Percentiles rank a stretch among this genome's conserved stretches.
phyloP scores from a whole-genome alignment of 2,797 vertebrate species.

The Gambusia yucatana region DNA sequence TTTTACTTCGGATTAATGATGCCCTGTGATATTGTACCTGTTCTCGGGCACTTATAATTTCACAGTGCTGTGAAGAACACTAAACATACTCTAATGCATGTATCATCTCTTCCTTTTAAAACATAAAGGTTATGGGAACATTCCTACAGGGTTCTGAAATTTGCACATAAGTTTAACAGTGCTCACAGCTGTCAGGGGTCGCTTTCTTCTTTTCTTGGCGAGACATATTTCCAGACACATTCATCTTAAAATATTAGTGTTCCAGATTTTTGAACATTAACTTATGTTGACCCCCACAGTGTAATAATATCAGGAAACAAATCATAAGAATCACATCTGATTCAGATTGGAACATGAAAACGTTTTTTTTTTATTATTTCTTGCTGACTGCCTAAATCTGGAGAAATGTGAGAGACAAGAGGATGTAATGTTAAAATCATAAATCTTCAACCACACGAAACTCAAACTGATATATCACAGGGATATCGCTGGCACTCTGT shows the following conservation, averaged over 20 bases:
- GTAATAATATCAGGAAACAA: conserved; percentile 7
- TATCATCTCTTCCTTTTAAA: conserved; percentile 40
- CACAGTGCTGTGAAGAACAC: conserved; percentile 33
- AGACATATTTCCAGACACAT: conserved; percentile 28
- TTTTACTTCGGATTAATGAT: conserved; percentile 24
- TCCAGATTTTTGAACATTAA: conserved; percentile 19
- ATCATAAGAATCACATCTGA: conserved; percentile 5
- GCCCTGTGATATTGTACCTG: conserved; percentile 24
- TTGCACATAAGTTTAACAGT: conserved; percentile 29
- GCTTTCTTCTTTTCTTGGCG: conserved; percentile 33
- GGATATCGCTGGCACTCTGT: not conserved
- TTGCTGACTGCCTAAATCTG: conserved; percentile 8
- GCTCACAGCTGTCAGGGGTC: conserved; percentile 8
- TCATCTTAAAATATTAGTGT: conserved; percentile 13
- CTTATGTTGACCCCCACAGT: not conserved
- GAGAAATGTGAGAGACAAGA: conserved; percentile 13
- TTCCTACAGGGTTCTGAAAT: conserved; percentile 29
- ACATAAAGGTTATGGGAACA: conserved; percentile 42
- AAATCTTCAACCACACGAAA: conserved; percentile 3
- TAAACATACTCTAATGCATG: conserved; percentile 34
- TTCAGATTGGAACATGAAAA: conserved; percentile 19
- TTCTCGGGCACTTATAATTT: conserved; percentile 40
- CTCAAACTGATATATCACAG: conserved; percentile 2
- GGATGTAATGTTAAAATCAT: conserved; percentile 1
- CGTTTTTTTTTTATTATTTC: not conserved